Evolutionary conservation across 2,113 vertebrate genomes (phyloP).

Genomic region (Neotragus pygmaeus): DNA sequence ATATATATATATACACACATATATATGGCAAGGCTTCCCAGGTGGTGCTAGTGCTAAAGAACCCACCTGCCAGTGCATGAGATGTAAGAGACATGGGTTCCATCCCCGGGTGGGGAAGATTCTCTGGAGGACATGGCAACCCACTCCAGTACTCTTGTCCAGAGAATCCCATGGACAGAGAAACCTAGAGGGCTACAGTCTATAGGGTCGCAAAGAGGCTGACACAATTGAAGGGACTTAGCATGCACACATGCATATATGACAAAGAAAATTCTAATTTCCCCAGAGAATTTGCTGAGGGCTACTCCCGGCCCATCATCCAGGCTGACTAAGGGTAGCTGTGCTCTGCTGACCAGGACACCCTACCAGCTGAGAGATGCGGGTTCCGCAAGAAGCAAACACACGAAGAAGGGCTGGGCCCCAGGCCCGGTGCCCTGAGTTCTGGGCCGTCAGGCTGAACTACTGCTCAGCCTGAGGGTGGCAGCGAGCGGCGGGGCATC

Average conservation of each 20-base stretch:
- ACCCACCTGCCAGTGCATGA: background rate
- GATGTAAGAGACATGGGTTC: background rate
- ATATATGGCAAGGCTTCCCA: background rate
- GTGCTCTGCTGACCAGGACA: background rate
- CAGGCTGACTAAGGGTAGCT: background rate
- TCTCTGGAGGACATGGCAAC: background rate
- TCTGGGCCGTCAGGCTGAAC: background rate
- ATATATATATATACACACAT: background rate
- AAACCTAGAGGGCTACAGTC: background rate
- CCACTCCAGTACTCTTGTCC: background rate
- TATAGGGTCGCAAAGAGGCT: fast-evolving
- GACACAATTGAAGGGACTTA: background rate
- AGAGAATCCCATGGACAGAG: background rate
- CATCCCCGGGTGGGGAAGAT: background rate
- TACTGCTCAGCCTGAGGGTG: too few species aligned
- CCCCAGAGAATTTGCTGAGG: background rate
- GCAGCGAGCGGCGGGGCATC: background rate
- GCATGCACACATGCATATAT: background rate
- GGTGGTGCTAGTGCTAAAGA: background rate
- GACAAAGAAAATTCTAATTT: background rate
- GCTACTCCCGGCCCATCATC: background rate
- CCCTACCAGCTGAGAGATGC: background rate
- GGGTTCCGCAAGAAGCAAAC: background rate
- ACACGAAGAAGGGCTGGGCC: background rate
- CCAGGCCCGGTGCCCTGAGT: background rate